Evolutionary conservation across 1,140 invertebrate species (phyloP).

Genomic region (Drosophila bocqueti): DNA sequence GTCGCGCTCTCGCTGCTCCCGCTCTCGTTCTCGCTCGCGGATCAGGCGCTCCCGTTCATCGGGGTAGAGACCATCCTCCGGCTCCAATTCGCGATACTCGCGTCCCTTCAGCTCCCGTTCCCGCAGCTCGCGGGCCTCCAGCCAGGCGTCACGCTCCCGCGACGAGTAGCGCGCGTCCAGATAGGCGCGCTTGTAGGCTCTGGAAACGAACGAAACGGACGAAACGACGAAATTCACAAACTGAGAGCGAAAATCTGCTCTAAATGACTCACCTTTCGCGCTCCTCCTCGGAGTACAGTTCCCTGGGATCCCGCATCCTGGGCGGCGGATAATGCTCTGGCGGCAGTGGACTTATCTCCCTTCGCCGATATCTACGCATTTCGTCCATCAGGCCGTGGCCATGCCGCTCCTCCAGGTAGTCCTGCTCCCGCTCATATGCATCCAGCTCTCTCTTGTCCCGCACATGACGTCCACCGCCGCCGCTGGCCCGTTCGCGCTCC

Average conservation of each 20-base stretch:
- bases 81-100: slow-evolving; percentile 74
- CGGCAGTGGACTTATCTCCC: slow-evolving; percentile 64
- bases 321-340: slow-evolving; percentile 61
- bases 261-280: slow-evolving; percentile 56
- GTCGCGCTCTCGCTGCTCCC: slow-evolving; percentile 67
- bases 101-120: slow-evolving; percentile 62
- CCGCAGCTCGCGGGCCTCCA: slow-evolving; percentile 63
- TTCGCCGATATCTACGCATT: slow-evolving; percentile 67
- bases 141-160: slow-evolving; percentile 74
- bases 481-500: slow-evolving; percentile 15
- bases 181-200: slow-evolving; percentile 74
- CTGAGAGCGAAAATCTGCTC: not conserved
- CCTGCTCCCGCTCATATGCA: slow-evolving; percentile 76
- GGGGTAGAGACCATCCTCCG: slow-evolving; percentile 68
- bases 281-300: slow-evolving; percentile 78
- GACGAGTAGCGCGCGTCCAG: slow-evolving; percentile 66
- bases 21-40: slow-evolving; percentile 43
- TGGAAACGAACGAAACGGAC: slow-evolving; percentile 4
- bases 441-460: slow-evolving; percentile 70
- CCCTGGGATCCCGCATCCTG: slow-evolving; percentile 67
- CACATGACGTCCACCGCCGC: slow-evolving; percentile 44
- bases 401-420: slow-evolving; percentile 71
- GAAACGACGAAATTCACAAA: too few relatives aligned
- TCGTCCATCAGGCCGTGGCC: slow-evolving; percentile 70
- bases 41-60: slow-evolving; percentile 63